Evolutionary conservation across 2,113 vertebrate species (phyloP), one percentile per base, ranked within the genome.

Genomic region (Siniperca chuatsi): DNA sequence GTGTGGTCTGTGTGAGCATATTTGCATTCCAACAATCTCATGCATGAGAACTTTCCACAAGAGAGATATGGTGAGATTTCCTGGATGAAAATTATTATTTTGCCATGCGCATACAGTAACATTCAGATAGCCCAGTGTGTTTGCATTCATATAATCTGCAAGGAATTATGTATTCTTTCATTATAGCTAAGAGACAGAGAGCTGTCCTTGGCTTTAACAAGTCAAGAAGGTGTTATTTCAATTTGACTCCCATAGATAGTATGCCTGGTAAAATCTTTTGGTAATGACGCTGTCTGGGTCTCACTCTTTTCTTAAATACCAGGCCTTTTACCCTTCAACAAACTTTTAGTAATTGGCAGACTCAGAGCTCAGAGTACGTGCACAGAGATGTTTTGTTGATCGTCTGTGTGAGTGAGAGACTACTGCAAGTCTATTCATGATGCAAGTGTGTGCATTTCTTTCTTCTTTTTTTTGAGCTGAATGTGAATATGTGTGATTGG

Each of bases 291-390:
- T 81, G 48, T 82, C 66, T 85, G 42, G 67, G 20, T 81, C 70
- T 75, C n/a, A 20, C 20, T 25, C 15, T 71, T 81, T 78, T 77
- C 29, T 70, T 20, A 44, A 79, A 83, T 71, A 80, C 60, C 40
- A 65, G 29, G 44, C 25, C 35, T 81, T 76, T 77, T 52, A 52
- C 71, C 64, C 73, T 68, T 35, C 7, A 58, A 23, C 48, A 79
- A 79, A 78, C 50, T 67, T 88, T 73, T 40, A 62, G 69, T 90
- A 85, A 90, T 75, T 87, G 68, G 15, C 61, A n/a, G 70, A 64
- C 60, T 60, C 87, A 73, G 40, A 72, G 5, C 76, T 80, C 21
- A 54, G 62, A 57, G 52, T 12, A 44, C 15, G 50, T 50, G 60
- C 46, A 52, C 29, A 25, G 75, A 61, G 55, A 75, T 57, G 23